Conservation (phyloP, 30 jellyfish, hydroid and myxozoan species). For the Morbakka virulenta region DNA sequence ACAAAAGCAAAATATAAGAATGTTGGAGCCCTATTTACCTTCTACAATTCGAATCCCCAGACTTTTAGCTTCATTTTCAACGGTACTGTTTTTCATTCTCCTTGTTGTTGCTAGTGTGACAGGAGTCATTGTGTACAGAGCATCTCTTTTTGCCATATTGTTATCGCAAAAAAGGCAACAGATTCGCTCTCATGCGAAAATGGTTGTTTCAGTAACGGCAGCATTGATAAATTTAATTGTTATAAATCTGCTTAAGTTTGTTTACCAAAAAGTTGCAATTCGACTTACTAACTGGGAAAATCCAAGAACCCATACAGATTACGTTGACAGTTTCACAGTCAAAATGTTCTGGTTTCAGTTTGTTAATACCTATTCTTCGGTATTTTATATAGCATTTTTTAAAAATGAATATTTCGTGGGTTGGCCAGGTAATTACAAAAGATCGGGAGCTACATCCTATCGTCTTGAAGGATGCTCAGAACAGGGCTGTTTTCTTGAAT, state of each 20-base stretch:
- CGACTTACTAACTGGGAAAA: conserved; percentile 94
- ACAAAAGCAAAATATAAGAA: conserved; percentile 83
- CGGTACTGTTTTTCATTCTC: conserved; percentile 80
- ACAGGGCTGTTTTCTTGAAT: conserved; percentile 96
- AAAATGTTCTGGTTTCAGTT: conserved; percentile 99
- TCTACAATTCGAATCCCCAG: conserved; percentile 68
- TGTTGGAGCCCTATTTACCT: conserved; percentile 97
- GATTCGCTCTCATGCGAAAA: conserved; percentile 78
- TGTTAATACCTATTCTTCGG: conserved; percentile 96
- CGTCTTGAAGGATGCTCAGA: conserved; percentile 97
- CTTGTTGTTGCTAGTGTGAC: conserved; percentile 87
- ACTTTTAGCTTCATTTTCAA: conserved; percentile 77
- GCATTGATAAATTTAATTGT: conserved; percentile 89
- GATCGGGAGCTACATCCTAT: conserved; percentile 72
- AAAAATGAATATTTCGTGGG: conserved; percentile 88
- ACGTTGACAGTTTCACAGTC: conserved; percentile 96
- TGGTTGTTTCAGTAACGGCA: conserved; percentile 90
- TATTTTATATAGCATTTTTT: conserved; percentile 96
- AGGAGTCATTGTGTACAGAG: conserved; percentile 93
- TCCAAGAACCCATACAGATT: conserved; percentile 93
- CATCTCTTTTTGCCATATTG: conserved; percentile 84
- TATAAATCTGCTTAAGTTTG: conserved; percentile 79
- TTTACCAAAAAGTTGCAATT: conserved; percentile 83
- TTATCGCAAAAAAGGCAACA: conserved; percentile 48
- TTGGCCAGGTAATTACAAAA: conserved; percentile 86